Percentiles rank a stretch among this genome's conserved stretches.
Conservation (phyloP, 2,888 invertebrate species). For the Lepas anatifera region DNA sequence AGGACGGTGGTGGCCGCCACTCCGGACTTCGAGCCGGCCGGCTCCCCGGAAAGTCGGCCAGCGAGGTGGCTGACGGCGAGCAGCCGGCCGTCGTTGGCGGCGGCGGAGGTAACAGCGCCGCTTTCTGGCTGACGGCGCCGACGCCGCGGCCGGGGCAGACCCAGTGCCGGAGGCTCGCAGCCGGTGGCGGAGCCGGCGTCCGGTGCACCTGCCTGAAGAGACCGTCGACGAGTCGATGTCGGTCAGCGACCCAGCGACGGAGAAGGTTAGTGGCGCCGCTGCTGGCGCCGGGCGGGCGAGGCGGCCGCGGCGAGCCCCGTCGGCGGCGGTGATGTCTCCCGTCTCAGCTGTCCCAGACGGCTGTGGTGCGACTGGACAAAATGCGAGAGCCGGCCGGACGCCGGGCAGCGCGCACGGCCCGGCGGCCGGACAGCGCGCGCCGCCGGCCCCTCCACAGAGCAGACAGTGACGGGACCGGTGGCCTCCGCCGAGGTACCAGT, state of each 20-base stretch:
- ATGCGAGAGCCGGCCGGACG: neutral
- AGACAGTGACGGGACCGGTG: neutral
- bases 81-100: no score
- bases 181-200: constrained; percentile 15
- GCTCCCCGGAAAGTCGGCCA: constrained; percentile 37
- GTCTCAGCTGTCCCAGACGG: neutral
- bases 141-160: constrained; percentile 16
- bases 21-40: constrained; percentile 30
- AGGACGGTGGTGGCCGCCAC: no score
- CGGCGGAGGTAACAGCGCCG: constrained; percentile 31
- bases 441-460: no score
- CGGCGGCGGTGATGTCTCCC: no score
- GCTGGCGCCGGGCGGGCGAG: neutral
- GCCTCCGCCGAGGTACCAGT: neutral
- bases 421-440: neutral
- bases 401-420: neutral
- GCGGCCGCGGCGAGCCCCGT: neutral
- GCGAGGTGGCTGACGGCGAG: no score
- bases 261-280: neutral
- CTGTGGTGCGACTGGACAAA: neutral
- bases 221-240: no score
- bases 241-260: no score
- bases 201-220: neutral
- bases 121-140: constrained; percentile 32
- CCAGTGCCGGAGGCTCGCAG: constrained; percentile 19